These are phyloP conservation scores for Zaprionus taronus DNA, from an alignment of 1,140 invertebrate genomes.

Conservation along the genomic window DNA sequence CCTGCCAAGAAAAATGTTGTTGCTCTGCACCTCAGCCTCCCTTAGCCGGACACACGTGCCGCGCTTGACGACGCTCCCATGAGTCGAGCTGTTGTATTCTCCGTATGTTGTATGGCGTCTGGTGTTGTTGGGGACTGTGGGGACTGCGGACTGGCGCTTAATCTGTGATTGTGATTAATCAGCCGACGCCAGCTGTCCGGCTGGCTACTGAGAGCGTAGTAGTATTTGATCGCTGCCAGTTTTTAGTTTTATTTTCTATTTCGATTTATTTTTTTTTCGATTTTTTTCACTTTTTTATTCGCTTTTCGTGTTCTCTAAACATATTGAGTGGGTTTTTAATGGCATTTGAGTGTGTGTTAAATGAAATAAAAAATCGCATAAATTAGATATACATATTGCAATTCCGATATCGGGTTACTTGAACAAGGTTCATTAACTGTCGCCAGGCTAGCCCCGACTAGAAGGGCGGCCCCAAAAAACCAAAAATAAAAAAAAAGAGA, in stretches of 20 bases:
- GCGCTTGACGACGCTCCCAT: constrained; percentile 35
- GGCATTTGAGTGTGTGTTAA: constrained; percentile 72
- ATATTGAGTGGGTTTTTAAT: constrained; percentile 75
- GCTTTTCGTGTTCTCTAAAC: constrained; percentile 54
- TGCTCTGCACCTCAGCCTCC: neutral
- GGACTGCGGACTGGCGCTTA: constrained; percentile 56
- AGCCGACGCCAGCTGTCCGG: constrained; percentile 58
- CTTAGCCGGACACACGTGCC: constrained; percentile 46
- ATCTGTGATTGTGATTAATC: constrained; percentile 80
- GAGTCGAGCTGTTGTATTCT: neutral
- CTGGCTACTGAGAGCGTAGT: constrained; percentile 62
- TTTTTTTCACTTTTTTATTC: constrained; percentile 27
- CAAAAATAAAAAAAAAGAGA: constrained; percentile 56
- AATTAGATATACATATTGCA: constrained; percentile 78
- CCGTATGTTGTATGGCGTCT: constrained; percentile 12
- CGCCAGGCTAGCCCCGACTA: constrained; percentile 9
- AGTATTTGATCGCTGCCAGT: constrained; percentile 64
- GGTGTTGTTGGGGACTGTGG: neutral
- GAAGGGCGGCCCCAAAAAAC: neutral
- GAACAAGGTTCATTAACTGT: constrained; percentile 74
- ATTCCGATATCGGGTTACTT: constrained; percentile 77
- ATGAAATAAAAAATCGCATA: constrained; percentile 76
- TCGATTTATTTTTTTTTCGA: constrained; percentile 24
- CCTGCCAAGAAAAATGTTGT: neutral
- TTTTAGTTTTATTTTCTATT: constrained; percentile 47